Base-by-base conservation (phyloP, 1,140 invertebrate genomes). In the Rhizoglyphus robini region DNA sequence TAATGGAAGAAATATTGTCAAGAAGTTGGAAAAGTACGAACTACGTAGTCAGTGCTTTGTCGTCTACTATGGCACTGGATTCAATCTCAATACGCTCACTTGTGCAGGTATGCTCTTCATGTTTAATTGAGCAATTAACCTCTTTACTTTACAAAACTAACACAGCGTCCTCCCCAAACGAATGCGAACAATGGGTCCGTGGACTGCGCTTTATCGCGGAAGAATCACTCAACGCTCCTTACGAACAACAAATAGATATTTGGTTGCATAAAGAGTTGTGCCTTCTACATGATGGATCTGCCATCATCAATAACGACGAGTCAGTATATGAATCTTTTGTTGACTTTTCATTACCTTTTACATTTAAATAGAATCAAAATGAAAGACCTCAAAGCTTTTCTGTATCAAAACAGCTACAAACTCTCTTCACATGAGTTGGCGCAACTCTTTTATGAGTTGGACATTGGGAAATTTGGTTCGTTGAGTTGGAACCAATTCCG, bases 251-350 rank as follows among this genome's bases (percentile, higher is more conserved):
- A 78, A 84, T 95, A 13, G 88, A 95, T 78, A 82, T 88, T 71
- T 95, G 90, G 90, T 76, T 97, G 1, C 78, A 90, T 54, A 90
- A 89, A 74, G 90, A 96, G 75, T 96, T 95, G 80, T 95, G 95
- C 78, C 77, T 81, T 3, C 89, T 96, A 82, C 88, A 90, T 76
- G 90, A 83, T 73, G 72, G 20, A 11, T 8, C 5, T 20, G n/a
- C n/a, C 23, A 13, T 32, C 23, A 13, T 32, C 23, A 60, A 20
- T 15, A 29, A 15, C 15, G 15, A 34, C 27, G 58, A 32, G 23
- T 20, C 23, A n/a, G n/a, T n/a, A n/a, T n/a, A n/a, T n/a, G n/a
- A n/a, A n/a, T n/a, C n/a, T n/a, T n/a, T n/a, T n/a, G n/a, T n/a
- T n/a, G n/a, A n/a, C n/a, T n/a, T n/a, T n/a, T n/a, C n/a, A n/a